Evolutionary conservation across 2,797 vertebrate genomes (phyloP).

Genomic region (Streptopelia turtur): DNA sequence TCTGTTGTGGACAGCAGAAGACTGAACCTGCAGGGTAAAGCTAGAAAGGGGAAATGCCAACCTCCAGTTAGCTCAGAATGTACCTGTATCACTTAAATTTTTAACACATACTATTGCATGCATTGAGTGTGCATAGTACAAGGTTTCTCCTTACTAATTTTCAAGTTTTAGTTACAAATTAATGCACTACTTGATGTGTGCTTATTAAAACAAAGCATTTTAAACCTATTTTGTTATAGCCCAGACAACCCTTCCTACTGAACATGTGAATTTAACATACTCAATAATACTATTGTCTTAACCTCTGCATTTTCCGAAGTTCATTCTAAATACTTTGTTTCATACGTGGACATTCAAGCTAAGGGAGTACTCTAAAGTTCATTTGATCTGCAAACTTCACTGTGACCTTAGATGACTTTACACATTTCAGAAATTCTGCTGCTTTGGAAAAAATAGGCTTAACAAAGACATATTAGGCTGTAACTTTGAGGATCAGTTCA

Average conservation of each 20-base stretch:
- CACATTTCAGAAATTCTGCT: conserved; percentile 16
- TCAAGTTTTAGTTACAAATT: neutral
- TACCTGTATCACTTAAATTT: neutral
- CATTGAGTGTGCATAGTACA: neutral
- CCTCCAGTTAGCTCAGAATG: no score
- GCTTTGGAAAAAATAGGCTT: neutral
- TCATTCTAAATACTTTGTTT: conserved; percentile 25
- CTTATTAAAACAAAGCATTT: neutral
- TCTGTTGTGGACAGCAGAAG: no score
- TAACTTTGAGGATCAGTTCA: neutral
- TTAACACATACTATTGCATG: neutral
- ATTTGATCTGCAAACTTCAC: neutral
- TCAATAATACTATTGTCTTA: neutral
- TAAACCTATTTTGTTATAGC: neutral
- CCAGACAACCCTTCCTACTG: neutral
- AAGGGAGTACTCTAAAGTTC: neutral
- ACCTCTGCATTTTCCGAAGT: neutral
- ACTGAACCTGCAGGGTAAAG: no score
- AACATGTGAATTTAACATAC: neutral
- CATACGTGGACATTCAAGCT: neutral
- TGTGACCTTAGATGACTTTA: neutral
- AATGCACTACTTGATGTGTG: neutral
- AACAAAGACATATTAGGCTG: neutral
- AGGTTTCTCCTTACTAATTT: neutral
- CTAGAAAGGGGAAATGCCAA: no score